Percentiles rank a stretch among this genome's conserved stretches.
These are phyloP conservation scores for Noctua comes DNA, from an alignment of 2,888 invertebrate genomes.

Conservation along the genomic window DNA sequence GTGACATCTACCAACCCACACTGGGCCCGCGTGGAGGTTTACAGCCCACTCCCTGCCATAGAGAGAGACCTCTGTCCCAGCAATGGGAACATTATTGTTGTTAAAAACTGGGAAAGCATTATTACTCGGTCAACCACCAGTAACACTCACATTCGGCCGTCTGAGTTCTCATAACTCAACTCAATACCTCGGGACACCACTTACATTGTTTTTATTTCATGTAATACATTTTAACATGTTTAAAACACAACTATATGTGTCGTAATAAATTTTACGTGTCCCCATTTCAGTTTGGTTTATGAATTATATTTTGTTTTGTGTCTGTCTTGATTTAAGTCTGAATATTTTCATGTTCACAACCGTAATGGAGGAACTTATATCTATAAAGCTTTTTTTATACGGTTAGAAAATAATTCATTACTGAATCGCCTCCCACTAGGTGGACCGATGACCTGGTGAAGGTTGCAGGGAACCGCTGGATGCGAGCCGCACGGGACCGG, in stretches of 20 bases:
- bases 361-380: not conserved
- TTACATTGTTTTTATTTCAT: slow-evolving; percentile 27
- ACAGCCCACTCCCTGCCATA: not conserved
- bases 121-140: not conserved
- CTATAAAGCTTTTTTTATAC: not conserved
- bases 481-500: too few relatives aligned
- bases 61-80: not conserved
- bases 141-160: not conserved
- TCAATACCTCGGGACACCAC: slow-evolving; percentile 28
- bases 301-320: slow-evolving; percentile 28
- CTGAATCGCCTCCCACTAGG: too few relatives aligned
- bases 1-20: too few relatives aligned
- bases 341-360: not conserved
- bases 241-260: slow-evolving; percentile 28
- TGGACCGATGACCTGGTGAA: too few relatives aligned
- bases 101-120: not conserved
- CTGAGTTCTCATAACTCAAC: slow-evolving; percentile 13
- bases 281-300: slow-evolving; percentile 28
- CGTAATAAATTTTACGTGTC: slow-evolving; percentile 38
- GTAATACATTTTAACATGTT: slow-evolving; percentile 43
- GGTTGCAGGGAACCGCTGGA: too few relatives aligned
- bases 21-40: not conserved
- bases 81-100: not conserved
- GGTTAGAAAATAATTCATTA: not conserved
- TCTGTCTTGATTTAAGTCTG: slow-evolving; percentile 1